phyloP scores from a whole-genome alignment of 1,140 invertebrate species.

The Lamellibrachia luymesi region DNA sequence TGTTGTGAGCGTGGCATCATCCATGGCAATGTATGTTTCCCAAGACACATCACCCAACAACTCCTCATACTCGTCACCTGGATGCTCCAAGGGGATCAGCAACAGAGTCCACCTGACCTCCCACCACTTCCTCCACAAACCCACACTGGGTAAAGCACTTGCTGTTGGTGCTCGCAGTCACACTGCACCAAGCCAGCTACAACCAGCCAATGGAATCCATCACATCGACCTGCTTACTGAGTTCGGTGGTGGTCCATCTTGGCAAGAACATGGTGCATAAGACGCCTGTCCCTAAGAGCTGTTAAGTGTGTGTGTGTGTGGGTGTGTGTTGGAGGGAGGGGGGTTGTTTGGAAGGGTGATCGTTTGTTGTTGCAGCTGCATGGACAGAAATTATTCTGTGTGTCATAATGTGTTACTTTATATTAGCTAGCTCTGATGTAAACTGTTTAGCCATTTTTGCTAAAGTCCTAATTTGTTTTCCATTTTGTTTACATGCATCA shows the following conservation, averaged over 20 bases:
- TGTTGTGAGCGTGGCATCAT: no score
- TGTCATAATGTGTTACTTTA: no score
- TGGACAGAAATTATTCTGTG: no score
- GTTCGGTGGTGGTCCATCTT: background rate
- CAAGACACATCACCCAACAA: background rate
- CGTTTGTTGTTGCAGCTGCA: no score
- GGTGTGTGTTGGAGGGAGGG: no score
- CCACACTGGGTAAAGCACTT: background rate
- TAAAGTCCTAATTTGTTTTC: no score
- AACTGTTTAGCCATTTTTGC: no score
- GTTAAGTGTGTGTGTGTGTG: no score
- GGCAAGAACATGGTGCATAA: background rate
- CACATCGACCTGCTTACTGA: background rate
- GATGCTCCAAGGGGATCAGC: background rate
- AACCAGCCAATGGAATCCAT: background rate
- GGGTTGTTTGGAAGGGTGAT: no score
- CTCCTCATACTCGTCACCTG: background rate
- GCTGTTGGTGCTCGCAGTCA: background rate
- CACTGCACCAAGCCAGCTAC: background rate
- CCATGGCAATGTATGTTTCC: background rate
- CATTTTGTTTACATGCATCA: no score
- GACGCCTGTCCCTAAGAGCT: background rate
- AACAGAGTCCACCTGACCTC: background rate
- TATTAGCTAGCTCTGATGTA: no score
- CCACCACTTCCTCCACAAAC: background rate